Conservation (phyloP, 2,888 invertebrate species). For the Erebia palarica region DNA sequence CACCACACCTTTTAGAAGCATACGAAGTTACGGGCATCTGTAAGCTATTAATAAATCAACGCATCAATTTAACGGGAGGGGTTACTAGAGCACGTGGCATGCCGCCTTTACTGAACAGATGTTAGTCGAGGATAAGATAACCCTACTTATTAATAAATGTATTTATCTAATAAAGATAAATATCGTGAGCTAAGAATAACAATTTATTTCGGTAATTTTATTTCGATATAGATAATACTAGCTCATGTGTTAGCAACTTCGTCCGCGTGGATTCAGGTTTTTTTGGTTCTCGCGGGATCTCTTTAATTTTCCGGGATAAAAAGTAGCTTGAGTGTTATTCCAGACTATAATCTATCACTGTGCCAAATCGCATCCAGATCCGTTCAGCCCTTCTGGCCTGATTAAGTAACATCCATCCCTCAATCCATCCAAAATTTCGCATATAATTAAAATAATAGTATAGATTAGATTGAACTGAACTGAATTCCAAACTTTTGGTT, state of each 20-base stretch:
- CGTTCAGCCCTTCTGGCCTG: too few relatives aligned
- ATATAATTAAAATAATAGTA: too few relatives aligned
- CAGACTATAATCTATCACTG: too few relatives aligned
- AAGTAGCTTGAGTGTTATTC: too few relatives aligned
- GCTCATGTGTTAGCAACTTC: too few relatives aligned
- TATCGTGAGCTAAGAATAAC: slow-evolving; percentile 2
- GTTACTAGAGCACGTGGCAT: background rate
- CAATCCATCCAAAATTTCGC: too few relatives aligned
- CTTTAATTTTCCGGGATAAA: too few relatives aligned
- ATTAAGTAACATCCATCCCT: too few relatives aligned
- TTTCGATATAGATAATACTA: background rate
- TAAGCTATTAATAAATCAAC: slow-evolving; percentile 14
- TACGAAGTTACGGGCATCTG: slow-evolving; percentile 1
- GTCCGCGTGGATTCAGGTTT: too few relatives aligned
- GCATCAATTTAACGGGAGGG: background rate
- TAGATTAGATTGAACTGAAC: too few relatives aligned
- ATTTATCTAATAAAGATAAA: slow-evolving; percentile 13
- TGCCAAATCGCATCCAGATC: too few relatives aligned
- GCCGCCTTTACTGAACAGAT: slow-evolving; percentile 11
- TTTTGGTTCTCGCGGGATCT: too few relatives aligned
- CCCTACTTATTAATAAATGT: slow-evolving; percentile 7
- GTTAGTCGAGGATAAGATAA: background rate
- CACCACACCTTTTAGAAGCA: slow-evolving; percentile 1
- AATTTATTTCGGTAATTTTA: background rate
- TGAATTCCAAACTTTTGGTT: background rate